Base-by-base conservation (phyloP, 2,797 vertebrate species). In the Xyrichtys novacula region DNA sequence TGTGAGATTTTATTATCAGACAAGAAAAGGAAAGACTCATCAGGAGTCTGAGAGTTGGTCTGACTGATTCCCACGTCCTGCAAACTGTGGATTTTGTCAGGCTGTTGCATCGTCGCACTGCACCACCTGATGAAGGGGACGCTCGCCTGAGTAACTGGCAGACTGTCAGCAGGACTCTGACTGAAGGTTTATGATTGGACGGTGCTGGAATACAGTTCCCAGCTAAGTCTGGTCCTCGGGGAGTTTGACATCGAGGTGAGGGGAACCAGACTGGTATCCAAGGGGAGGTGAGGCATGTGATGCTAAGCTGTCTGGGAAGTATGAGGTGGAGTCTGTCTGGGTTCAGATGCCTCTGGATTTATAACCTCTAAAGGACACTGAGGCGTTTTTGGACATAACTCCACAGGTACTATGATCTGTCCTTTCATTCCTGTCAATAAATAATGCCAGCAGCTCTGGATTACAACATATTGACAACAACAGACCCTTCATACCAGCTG, bases 41-140 rank as follows among this genome's bases (percentile, higher is more conserved):
- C 34, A 29, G 60, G 62, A 57, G 25, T 9, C 0, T 50, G 28
- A 46, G n/a, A 58, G 47, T 19, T 65, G 10, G 67, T 57, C 25
- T 68, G 36, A 76, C 58, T 34, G 14, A 22, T 46, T 44, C 58
- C 34, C 39, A 44, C 58, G 63, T 81, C 70, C 62, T 59, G 17
- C 73, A 82, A 89, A 87, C 43, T 71, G 77, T 80, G 85, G 80
- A 80, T 74, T 77, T 70, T 74, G 60, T 74, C 46, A 29, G 80
- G 47, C 77, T 83, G 86, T 89, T 89, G 76, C 85, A 65, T 74
- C 87, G 89, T 84, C 88, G 85, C 90, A 90, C 84, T 91, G 89
- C 89, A 87, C 88, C 88, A 91, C 86, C 92, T 89, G 88, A 90
- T 78, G 83, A 65, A 85, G 79, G 39, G 75, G 65, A 58, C 22